These are phyloP conservation scores for Nothocercus nigrocapillus DNA, from an alignment of 2,113 vertebrate genomes.

Conservation along the genomic window DNA sequence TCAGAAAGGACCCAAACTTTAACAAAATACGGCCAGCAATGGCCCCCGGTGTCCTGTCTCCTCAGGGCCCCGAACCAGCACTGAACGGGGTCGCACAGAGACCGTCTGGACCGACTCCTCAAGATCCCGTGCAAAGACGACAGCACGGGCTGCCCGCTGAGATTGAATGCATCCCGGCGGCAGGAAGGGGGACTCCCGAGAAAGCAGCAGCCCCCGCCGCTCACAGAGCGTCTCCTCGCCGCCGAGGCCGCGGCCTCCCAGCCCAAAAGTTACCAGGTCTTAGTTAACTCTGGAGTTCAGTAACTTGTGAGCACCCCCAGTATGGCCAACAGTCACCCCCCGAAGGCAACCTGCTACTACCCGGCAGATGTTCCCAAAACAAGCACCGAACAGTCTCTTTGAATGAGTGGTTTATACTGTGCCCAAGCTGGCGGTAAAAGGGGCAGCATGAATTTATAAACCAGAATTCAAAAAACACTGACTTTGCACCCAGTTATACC, in stretches of 20 bases:
- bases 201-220: background rate
- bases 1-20: background rate
- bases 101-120: fast-evolving
- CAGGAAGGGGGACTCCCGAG: background rate
- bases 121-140: background rate
- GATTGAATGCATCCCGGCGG: background rate
- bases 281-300: background rate
- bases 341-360: background rate
- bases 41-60: background rate
- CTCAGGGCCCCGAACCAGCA: background rate
- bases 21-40: background rate
- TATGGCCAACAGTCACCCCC: background rate
- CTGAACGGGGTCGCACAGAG: background rate
- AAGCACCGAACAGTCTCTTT: background rate
- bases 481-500: background rate
- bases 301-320: fast-evolving
- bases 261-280: too few relatives aligned
- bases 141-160: background rate
- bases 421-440: background rate
- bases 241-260: too few relatives aligned
- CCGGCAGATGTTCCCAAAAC: background rate
- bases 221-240: too few relatives aligned
- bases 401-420: background rate
- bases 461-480: fast-evolving
- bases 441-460: fast-evolving